Evolutionary conservation across 2,113 vertebrate species (phyloP).

Genomic region (Syngnathus scovelli): DNA sequence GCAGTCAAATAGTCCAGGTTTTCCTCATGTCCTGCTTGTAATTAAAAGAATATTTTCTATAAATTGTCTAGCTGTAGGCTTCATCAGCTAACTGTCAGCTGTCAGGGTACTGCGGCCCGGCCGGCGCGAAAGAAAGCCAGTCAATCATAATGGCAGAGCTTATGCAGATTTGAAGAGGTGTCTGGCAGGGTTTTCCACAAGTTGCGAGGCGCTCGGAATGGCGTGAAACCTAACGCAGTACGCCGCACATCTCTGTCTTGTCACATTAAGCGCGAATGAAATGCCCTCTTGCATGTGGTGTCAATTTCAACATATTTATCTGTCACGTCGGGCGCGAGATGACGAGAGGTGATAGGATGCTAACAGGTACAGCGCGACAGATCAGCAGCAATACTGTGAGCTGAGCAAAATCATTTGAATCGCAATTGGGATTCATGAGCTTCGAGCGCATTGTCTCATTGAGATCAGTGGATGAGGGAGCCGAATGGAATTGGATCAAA

Average conservation of each 20-base stretch:
- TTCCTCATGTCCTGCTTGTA: background rate
- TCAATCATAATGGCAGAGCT: constrained; percentile 18
- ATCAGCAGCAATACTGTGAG: background rate
- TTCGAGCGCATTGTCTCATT: background rate
- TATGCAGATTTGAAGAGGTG: constrained; percentile 35
- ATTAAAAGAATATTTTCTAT: background rate
- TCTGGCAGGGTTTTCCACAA: constrained; percentile 16
- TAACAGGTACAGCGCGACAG: constrained; percentile 17
- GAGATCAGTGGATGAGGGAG: background rate
- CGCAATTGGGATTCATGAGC: constrained; percentile 16
- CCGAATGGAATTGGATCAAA: background rate
- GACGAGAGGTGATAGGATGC: constrained; percentile 27
- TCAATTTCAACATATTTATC: constrained; percentile 25
- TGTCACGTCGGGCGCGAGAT: constrained; percentile 25
- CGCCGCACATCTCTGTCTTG: constrained; percentile 26
- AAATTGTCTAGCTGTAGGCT: background rate
- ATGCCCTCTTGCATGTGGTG: constrained; percentile 21
- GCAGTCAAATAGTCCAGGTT: background rate
- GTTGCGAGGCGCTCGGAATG: constrained; percentile 22
- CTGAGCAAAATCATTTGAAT: background rate
- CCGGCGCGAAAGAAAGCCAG: constrained; percentile 2
- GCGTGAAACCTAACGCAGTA: constrained; percentile 19
- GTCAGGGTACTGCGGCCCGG: constrained; percentile 1
- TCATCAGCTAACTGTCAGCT: constrained; percentile 1
- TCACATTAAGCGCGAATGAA: constrained; percentile 42